Evolutionary conservation across 1,140 invertebrate genomes (phyloP).

Genomic region (Trichomalopsis sarcophagae): DNA sequence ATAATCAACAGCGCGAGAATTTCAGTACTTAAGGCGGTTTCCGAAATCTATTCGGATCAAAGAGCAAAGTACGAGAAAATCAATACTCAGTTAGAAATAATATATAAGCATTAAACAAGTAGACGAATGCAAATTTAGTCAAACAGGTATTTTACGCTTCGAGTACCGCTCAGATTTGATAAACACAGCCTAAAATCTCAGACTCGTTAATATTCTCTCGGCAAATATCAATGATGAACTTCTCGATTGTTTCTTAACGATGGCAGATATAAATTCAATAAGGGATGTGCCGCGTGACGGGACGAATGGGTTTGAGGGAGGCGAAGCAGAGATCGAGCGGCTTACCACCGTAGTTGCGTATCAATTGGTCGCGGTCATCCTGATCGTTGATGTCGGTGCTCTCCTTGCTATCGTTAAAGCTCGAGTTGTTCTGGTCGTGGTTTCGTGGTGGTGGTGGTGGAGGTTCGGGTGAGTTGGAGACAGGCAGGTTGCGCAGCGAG

Average conservation of each 20-base stretch:
- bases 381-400: slow-evolving; percentile 93
- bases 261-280: not conserved
- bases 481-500: slow-evolving; percentile 81
- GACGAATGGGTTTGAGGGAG: not conserved
- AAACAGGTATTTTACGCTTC: not conserved
- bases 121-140: not conserved
- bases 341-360: slow-evolving; percentile 85
- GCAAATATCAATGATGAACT: no score
- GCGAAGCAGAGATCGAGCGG: slow-evolving; percentile 53
- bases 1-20: no score
- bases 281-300: not conserved
- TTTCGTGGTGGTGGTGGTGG: slow-evolving; percentile 87
- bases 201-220: no score
- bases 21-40: no score
- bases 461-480: slow-evolving; percentile 85
- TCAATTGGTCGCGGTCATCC: slow-evolving; percentile 87
- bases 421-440: slow-evolving; percentile 83
- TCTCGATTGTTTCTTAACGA: no score
- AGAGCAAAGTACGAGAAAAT: no score
- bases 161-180: no score
- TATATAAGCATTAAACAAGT: not conserved
- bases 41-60: no score
- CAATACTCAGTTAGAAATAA: no score
- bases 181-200: no score
- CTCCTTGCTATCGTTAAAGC: slow-evolving; percentile 92